These are phyloP conservation scores for Drosophila mojavensis DNA, from an alignment of 1,140 invertebrate genomes.

Conservation along the genomic window DNA sequence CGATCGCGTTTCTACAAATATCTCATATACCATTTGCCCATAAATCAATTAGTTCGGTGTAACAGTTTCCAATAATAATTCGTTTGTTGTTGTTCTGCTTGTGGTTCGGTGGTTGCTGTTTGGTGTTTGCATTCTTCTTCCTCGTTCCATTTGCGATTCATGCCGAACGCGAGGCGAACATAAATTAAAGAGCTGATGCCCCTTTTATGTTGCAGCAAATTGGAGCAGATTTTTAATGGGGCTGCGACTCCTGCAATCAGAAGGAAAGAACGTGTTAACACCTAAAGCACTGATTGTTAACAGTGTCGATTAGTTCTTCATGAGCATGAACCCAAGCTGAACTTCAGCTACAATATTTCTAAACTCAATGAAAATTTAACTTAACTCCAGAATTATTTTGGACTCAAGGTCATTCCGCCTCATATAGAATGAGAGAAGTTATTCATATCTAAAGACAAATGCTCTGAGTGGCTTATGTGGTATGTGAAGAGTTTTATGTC, in stretches of 20 bases:
- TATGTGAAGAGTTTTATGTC: conserved; percentile 62
- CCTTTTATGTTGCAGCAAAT: conserved; percentile 70
- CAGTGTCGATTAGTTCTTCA: no score
- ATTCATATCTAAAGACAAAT: no score
- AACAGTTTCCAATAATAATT: conserved; percentile 53
- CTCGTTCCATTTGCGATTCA: conserved; percentile 30
- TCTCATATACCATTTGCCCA: conserved; percentile 49
- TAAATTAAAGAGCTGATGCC: conserved; percentile 63
- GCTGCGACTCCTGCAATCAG: conserved; percentile 43
- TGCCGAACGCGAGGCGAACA: conserved; percentile 52
- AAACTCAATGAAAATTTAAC: no score
- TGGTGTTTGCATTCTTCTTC: conserved; percentile 7
- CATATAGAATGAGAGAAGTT: conserved; percentile 11
- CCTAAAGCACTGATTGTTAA: not conserved
- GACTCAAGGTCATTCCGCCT: conserved; percentile 60
- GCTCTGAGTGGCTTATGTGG: conserved; percentile 63
- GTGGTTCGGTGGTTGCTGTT: not conserved
- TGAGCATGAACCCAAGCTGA: no score
- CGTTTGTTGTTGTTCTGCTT: not conserved
- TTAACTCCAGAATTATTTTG: not conserved
- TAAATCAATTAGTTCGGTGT: conserved; percentile 73
- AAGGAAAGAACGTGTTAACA: not conserved
- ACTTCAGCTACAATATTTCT: no score
- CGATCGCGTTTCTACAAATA: conserved; percentile 45
- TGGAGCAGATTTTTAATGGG: conserved; percentile 33